These are phyloP conservation scores for Scalopus aquaticus DNA, from an alignment of 2,113 vertebrate species.

Conservation along the genomic window DNA sequence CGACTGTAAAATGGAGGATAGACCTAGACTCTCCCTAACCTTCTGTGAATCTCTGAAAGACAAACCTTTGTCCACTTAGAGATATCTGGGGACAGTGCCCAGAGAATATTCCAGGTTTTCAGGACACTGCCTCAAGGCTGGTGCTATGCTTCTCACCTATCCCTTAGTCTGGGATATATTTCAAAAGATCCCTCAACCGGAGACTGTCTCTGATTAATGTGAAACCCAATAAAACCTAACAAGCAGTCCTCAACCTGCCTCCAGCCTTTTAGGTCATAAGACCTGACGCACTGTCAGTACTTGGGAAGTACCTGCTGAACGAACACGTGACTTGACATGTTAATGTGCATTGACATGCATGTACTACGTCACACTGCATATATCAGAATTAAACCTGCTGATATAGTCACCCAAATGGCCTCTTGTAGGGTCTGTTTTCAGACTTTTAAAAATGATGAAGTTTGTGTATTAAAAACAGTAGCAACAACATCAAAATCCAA, in stretches of 20 bases:
- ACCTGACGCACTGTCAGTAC: not conserved
- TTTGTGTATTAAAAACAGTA: not conserved
- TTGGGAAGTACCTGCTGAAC: not conserved
- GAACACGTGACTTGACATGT: not conserved
- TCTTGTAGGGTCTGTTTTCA: not conserved
- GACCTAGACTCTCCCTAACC: not conserved
- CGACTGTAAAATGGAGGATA: not conserved
- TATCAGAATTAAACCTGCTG: not conserved
- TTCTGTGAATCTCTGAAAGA: not conserved
- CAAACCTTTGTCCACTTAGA: not conserved
- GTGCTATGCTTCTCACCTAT: not conserved
- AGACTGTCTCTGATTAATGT: slow-evolving; percentile 7
- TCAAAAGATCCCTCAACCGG: not conserved
- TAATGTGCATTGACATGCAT: not conserved
- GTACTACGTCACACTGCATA: not conserved
- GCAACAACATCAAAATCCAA: not conserved
- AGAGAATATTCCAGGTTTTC: not conserved
- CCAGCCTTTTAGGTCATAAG: not conserved
- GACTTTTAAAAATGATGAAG: not conserved
- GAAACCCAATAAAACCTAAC: slow-evolving; percentile 51
- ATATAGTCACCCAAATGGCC: not conserved
- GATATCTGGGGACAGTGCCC: not conserved
- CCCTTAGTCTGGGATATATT: not conserved
- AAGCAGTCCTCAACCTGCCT: not conserved
- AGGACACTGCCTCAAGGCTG: not conserved